A percentile compares a stretch with the other conserved stretches of the same genome.
Evolutionary conservation across 2,113 vertebrate species (phyloP).

Genomic region (Anseranas semipalmata): DNA sequence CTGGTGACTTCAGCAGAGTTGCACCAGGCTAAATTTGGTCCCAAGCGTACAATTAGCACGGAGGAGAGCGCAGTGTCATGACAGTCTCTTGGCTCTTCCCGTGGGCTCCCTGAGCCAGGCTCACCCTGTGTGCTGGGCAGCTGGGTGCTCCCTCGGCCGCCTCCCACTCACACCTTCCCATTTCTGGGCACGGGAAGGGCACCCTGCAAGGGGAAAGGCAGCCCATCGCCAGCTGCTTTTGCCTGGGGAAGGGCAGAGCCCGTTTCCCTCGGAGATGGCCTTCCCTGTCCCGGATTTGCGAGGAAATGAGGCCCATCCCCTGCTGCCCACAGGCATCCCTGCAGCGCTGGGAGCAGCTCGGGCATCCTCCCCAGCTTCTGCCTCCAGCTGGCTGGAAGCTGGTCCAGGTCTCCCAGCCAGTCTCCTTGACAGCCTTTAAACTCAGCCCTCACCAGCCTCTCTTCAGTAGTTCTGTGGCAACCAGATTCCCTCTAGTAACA

Average conservation of each 20-base stretch:
- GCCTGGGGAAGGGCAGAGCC: background rate
- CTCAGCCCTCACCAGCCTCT: background rate
- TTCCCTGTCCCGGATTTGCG: background rate
- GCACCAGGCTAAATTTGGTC: slow-evolving; percentile 66
- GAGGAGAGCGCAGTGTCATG: background rate
- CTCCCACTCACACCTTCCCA: background rate
- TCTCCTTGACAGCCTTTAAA: background rate
- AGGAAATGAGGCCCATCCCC: background rate
- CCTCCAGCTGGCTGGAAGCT: background rate
- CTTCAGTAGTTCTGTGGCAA: background rate
- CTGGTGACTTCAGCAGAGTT: slow-evolving; percentile 43
- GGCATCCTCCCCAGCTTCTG: background rate
- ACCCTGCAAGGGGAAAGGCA: background rate
- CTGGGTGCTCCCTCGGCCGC: background rate
- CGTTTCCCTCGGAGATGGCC: background rate
- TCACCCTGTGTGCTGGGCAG: background rate
- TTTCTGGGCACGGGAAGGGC: background rate
- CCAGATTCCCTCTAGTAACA: background rate
- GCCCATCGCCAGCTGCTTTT: background rate
- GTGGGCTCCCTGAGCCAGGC: background rate
- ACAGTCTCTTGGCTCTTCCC: slow-evolving; percentile 24
- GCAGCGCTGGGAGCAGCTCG: background rate
- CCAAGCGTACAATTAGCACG: slow-evolving; percentile 28
- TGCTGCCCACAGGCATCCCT: background rate
- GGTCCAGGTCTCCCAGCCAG: background rate